Evolutionary conservation across 2,888 invertebrate species (phyloP), one percentile per base, ranked within the genome.

Genomic region (Diloba caeruleocephala): DNA sequence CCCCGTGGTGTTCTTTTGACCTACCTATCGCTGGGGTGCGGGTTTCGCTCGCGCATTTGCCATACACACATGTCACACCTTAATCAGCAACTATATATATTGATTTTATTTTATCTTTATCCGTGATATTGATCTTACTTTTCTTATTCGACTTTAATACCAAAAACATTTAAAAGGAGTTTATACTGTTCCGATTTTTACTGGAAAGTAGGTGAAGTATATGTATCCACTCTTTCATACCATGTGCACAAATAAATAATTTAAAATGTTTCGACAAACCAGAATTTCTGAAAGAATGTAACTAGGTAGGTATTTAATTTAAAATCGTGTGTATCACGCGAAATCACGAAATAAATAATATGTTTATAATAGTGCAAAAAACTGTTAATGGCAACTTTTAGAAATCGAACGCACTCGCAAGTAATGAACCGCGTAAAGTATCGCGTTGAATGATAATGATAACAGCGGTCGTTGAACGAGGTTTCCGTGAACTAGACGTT

Each of bases 381-480:
- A 66, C 68, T 71, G 58, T 68, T 64, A 70, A 71, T 72, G 39
- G 49, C 44, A 69, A 69, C 45, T 72, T 61, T 70, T 74, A 78
- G 76, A 74, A 71, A 70, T 69, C 56, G 56, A 62, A 49, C 44
- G 64, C 59, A 29, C 42, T 31, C 44, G 62, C 14, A 67, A 61
- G 75, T 79, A 82, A 80, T 81, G 76, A 80, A 76, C 65, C 68
- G 54, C 75, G 65, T n/a, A n/a, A n/a, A n/a, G 70, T 75, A 81
- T 74, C 78, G 84, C 78, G 84, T 87, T 89, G 87, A 90, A 90
- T 89, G 81, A 80, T 84, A 82, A 85, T 88, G 89, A 89, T 90
- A 88, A 88, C 74, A 80, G 78, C 88, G 91, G 90, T 87, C 90
- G 86, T 81, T 87, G 90, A 85, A 88, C 89, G 90, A 83, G 85